Conservation (phyloP, 2,797 vertebrate genomes). For the Onychomys arenicola region DNA sequence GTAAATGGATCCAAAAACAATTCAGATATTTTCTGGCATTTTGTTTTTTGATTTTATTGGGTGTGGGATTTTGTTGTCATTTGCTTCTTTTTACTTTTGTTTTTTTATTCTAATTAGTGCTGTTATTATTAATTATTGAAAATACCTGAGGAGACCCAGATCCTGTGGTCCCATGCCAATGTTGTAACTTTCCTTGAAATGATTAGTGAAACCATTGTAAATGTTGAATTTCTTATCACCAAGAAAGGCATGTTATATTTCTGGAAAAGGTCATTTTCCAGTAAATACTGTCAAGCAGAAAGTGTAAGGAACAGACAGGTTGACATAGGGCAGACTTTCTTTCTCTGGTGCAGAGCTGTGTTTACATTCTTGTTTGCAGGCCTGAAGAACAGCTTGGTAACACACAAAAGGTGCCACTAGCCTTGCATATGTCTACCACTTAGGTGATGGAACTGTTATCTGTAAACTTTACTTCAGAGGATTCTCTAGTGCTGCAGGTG, state of each 20-base stretch:
- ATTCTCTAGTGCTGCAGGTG: accelerated
- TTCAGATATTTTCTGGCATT: background rate
- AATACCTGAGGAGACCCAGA: background rate
- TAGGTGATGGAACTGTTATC: background rate
- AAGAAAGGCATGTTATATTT: background rate
- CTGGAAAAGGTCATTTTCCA: slow-evolving; percentile 16
- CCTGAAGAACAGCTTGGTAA: background rate
- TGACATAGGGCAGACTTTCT: slow-evolving; percentile 45
- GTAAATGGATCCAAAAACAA: background rate
- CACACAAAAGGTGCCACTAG: background rate
- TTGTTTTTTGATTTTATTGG: background rate
- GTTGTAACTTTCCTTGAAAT: slow-evolving; percentile 3
- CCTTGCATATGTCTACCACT: background rate
- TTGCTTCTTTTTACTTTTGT: background rate
- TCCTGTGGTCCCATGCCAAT: background rate
- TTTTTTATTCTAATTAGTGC: background rate
- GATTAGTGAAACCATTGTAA: background rate
- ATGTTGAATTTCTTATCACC: slow-evolving; percentile 15
- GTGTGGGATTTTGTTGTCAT: background rate
- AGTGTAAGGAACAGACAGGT: background rate
- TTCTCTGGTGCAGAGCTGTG: background rate
- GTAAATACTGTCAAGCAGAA: slow-evolving; percentile 57
- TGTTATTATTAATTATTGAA: background rate
- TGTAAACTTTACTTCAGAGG: background rate
- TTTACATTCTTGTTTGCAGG: background rate